Percentiles rank a stretch among this genome's conserved stretches.
Conservation (phyloP, 2,888 invertebrate genomes). For the Laspeyria flexula region DNA sequence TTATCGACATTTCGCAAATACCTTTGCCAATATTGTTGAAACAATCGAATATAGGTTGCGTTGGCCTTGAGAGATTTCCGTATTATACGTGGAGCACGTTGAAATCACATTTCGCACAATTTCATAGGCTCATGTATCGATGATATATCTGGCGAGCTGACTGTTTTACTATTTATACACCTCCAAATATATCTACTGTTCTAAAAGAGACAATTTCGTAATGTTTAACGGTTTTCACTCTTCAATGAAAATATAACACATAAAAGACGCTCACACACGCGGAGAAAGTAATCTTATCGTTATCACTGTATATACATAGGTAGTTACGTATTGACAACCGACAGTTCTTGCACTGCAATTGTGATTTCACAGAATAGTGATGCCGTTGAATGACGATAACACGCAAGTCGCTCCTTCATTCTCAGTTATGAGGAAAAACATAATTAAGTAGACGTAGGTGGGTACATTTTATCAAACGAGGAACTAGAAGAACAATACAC, state of each 20-base stretch:
- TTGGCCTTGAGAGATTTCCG: conserved; percentile 23
- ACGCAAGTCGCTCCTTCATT: no score
- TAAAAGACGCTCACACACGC: neutral
- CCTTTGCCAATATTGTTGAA: neutral
- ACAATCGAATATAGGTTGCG: neutral
- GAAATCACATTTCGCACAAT: conserved; percentile 13
- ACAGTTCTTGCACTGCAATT: no score
- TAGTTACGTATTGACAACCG: no score
- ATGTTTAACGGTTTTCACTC: conserved; percentile 6
- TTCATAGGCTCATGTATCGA: conserved; percentile 24
- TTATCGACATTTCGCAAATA: neutral
- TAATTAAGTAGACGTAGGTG: neutral
- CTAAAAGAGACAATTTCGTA: conserved; percentile 20
- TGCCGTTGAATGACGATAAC: no score
- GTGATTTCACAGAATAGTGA: no score
- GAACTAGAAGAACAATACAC: no score
- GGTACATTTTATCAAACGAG: neutral
- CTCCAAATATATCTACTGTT: conserved; percentile 7
- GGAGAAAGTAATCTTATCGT: neutral
- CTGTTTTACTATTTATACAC: conserved; percentile 22
- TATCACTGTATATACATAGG: no score
- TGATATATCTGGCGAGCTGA: conserved; percentile 28
- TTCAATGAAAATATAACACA: conserved; percentile 8
- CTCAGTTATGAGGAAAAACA: neutral
- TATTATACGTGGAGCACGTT: conserved; percentile 16